phyloP scores from a whole-genome alignment of 2,888 invertebrate genomes.

The Andrena chrysosceles region DNA sequence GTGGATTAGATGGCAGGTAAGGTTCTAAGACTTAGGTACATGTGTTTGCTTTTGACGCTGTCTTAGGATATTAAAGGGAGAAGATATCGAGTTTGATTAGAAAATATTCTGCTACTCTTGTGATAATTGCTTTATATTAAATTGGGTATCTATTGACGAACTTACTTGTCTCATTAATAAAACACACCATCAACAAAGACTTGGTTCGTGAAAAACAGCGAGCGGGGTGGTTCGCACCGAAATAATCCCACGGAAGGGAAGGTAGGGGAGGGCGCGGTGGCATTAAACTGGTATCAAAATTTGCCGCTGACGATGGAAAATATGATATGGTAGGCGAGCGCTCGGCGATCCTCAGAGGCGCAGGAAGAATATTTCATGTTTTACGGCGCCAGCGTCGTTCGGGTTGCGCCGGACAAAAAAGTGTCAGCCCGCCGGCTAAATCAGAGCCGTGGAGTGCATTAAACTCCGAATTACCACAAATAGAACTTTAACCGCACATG shows the following conservation, averaged over 20 bases:
- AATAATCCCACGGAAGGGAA: slow-evolving; percentile 23
- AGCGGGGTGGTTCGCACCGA: neutral
- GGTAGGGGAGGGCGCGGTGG: neutral
- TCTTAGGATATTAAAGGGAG: no score
- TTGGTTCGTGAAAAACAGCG: neutral
- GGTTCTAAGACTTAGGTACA: neutral
- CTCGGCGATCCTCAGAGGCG: slow-evolving; percentile 54
- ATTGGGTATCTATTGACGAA: neutral
- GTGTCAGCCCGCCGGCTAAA: slow-evolving; percentile 77
- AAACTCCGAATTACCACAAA: slow-evolving; percentile 85
- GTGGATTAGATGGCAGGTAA: no score
- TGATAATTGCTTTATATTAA: neutral
- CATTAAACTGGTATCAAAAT: slow-evolving; percentile 50
- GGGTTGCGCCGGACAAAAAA: slow-evolving; percentile 72
- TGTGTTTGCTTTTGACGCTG: neutral
- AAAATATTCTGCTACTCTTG: neutral
- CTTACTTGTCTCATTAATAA: neutral
- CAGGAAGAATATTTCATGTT: slow-evolving; percentile 83
- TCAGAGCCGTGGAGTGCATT: slow-evolving; percentile 82
- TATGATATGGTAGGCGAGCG: slow-evolving; percentile 34
- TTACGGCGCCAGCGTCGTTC: slow-evolving; percentile 76
- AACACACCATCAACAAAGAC: neutral
- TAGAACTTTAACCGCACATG: slow-evolving; percentile 84
- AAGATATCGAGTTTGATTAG: no score
- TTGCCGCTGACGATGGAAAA: slow-evolving; percentile 49